Percentiles rank a stretch among this genome's conserved stretches.
Conservation (phyloP, 2,113 vertebrate species). For the Riparia riparia region DNA sequence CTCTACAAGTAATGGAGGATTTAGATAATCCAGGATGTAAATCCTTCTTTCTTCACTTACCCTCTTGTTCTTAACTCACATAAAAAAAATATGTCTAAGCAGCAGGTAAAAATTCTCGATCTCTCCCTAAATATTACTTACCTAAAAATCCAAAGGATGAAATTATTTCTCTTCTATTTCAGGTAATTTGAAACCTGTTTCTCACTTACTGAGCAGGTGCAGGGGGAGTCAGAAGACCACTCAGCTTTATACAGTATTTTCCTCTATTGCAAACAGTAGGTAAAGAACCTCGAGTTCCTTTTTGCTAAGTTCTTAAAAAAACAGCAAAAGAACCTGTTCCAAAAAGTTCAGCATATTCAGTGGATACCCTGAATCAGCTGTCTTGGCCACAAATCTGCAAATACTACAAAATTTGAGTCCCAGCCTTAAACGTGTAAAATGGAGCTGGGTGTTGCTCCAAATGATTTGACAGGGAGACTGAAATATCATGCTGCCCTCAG, state of each 20-base stretch:
- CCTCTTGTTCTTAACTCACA: neutral
- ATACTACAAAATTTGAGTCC: neutral
- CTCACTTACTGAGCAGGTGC: neutral
- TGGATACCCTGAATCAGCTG: neutral
- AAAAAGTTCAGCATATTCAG: neutral
- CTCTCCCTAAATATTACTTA: neutral
- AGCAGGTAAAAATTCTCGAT: neutral
- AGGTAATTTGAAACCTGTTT: neutral
- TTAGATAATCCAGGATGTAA: neutral
- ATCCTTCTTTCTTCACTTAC: neutral
- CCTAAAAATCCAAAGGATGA: neutral
- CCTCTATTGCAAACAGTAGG: neutral
- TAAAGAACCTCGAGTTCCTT: neutral
- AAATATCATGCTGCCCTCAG: accelerated
- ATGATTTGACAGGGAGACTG: neutral
- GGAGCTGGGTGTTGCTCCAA: neutral
- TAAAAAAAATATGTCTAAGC: neutral
- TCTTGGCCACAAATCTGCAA: neutral
- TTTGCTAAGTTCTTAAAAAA: neutral
- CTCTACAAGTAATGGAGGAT: neutral
- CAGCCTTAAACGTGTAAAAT: neutral
- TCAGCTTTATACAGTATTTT: neutral
- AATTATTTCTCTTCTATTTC: neutral
- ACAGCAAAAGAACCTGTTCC: neutral
- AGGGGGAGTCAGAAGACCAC: neutral